Conservation (phyloP, 2,797 vertebrate genomes). For the Scomberomorus guttatus region DNA sequence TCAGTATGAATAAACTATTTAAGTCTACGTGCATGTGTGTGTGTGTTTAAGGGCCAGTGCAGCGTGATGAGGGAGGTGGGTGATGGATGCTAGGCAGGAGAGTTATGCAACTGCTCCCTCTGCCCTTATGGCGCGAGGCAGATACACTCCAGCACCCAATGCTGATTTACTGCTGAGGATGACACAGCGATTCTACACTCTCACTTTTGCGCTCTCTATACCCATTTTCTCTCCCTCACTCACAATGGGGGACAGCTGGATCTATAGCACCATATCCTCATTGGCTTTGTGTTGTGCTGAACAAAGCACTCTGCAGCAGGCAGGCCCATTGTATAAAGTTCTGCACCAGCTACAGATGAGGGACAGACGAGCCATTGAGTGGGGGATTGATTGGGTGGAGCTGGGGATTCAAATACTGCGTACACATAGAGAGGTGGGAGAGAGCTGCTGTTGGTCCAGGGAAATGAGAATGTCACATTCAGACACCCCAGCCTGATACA, state of each 20-base stretch:
- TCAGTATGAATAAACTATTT: conserved; percentile 41
- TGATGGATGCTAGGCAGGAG: conserved; percentile 75
- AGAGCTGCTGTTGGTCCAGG: conserved; percentile 1
- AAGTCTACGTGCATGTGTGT: conserved; percentile 18
- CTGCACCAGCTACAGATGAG: conserved; percentile 78
- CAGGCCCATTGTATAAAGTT: conserved; percentile 77
- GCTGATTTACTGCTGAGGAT: conserved; percentile 85
- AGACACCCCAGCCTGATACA: neutral
- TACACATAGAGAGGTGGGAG: conserved; percentile 36
- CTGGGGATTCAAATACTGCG: conserved; percentile 56
- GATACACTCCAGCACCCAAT: conserved; percentile 77
- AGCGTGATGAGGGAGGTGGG: conserved; percentile 52
- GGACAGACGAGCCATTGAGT: conserved; percentile 67
- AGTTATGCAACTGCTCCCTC: conserved; percentile 83
- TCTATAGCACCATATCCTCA: conserved; percentile 80
- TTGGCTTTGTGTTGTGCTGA: conserved; percentile 83
- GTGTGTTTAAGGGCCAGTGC: conserved; percentile 47
- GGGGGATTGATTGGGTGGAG: conserved; percentile 64
- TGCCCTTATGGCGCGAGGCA: conserved; percentile 78
- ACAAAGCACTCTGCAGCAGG: conserved; percentile 83
- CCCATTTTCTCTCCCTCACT: conserved; percentile 72
- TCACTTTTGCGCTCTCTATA: conserved; percentile 70
- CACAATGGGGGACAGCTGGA: conserved; percentile 79
- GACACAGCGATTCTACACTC: conserved; percentile 85
- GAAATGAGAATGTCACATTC: conserved; percentile 22